Percentiles rank a stretch among this genome's conserved stretches.
Evolutionary conservation across 2,888 invertebrate species (phyloP).

Genomic region (Rhagophthalmus giganteus): DNA sequence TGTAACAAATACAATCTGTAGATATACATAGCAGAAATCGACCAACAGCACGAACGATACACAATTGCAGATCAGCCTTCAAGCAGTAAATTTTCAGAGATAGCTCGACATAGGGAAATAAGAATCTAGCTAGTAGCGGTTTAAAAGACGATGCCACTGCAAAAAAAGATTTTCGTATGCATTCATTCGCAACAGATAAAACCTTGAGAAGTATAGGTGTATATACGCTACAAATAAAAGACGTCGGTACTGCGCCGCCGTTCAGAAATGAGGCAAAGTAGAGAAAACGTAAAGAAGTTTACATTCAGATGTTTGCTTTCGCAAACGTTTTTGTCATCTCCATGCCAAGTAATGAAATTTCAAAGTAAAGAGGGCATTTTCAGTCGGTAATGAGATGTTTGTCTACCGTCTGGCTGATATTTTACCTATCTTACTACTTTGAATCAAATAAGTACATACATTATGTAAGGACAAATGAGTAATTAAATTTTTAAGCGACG

Average conservation of each 20-base stretch:
- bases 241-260: too few relatives aligned
- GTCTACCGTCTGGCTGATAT: conserved; percentile 23
- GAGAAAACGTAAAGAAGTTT: conserved; percentile 23
- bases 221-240: conserved; percentile 17
- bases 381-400: conserved; percentile 29
- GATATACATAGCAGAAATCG: neutral
- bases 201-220: conserved; percentile 27
- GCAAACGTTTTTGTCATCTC: conserved; percentile 23
- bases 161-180: conserved; percentile 31
- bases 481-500: too few relatives aligned
- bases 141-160: conserved; percentile 16
- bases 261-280: conserved; percentile 24
- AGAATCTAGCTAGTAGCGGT: conserved; percentile 10
- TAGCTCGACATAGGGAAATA: conserved; percentile 16
- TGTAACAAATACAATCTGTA: neutral
- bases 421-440: conserved; percentile 9
- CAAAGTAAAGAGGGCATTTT: conserved; percentile 19
- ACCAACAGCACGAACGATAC: neutral
- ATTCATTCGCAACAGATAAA: conserved; percentile 35
- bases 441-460: too few relatives aligned
- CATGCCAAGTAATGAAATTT: conserved; percentile 20
- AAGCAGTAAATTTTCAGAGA: conserved; percentile 16
- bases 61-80: conserved; percentile 7
- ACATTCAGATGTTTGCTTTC: conserved; percentile 20
- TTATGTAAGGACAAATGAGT: too few relatives aligned